Evolutionary conservation across 2,888 invertebrate genomes (phyloP), one percentile per base, ranked within the genome.

Genomic region (Cylloceria caligata): DNA sequence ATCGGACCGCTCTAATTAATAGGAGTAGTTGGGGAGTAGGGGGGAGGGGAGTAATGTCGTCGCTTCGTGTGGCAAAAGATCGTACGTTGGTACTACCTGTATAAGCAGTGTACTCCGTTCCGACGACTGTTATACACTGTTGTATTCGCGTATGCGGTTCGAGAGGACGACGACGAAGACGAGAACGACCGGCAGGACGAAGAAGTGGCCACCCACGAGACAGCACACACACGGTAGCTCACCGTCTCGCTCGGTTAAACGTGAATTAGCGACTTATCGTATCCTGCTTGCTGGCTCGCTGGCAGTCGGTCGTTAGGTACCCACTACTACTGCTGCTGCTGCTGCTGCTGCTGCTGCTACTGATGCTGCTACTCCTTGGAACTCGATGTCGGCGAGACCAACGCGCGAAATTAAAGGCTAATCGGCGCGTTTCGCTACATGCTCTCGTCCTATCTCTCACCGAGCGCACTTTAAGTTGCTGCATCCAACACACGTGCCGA

Each of bases 231-330:
- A 78, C 81, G 65, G 81, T 82, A 82, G 81, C 74, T 71, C 78
- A 78, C 57, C 81, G 87, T 88, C 86, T 87, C 89, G 84, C 85
- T 84, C 83, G 78, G 82, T 85, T 88, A 88, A 89, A 89, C 88
- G 87, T 88, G 89, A 91, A 90, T 90, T 90, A 90, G 88, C 89
- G 87, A 88, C 88, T 90, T 90, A 90, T 89, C 90, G 90, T 88
- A 87, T 84, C 77, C 71, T 81, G 80, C 74, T 69, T 80, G 75
- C 71, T 73, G 77, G 71, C 73, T 80, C 73, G 62, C 42, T 74
- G 68, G 65, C 80, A 81, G 79, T 80, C 82, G 79, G 74, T 82
- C 81, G 81, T 82, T 77, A 78, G 69, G 64, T 81, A 19, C 65
- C 64, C 73, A n/a, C n/a, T 19, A n/a, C 7, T 34, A 62, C 55